Conservation (phyloP, 2,888 invertebrate species). For the Osedax fenrisi region DNA sequence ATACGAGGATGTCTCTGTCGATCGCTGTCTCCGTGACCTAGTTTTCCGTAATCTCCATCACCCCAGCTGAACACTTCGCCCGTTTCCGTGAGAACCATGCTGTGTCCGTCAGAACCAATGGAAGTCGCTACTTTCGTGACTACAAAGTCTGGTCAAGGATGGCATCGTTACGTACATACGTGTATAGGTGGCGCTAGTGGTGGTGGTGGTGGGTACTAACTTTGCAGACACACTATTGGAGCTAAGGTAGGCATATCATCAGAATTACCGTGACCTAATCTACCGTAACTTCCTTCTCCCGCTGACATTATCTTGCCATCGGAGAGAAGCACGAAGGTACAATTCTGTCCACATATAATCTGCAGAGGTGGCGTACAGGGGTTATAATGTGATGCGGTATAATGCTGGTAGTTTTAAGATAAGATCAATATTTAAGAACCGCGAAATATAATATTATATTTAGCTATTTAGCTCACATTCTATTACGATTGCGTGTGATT, state of each 20-base stretch:
- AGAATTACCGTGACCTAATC: constrained; percentile 59
- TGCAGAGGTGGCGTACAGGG: constrained; percentile 41
- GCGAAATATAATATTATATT: too few species aligned
- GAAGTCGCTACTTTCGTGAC: constrained; percentile 59
- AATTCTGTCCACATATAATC: constrained; percentile 60
- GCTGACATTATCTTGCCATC: constrained; percentile 59
- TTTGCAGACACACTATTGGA: constrained; percentile 57
- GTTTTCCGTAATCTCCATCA: constrained; percentile 60
- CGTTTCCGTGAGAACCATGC: constrained; percentile 58
- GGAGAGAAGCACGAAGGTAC: constrained; percentile 58
- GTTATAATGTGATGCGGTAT: too few species aligned
- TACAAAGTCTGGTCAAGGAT: constrained; percentile 53
- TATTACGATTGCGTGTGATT: too few species aligned
- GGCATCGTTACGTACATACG: background rate
- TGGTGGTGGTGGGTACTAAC: constrained; percentile 34
- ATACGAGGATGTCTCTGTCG: constrained; percentile 58
- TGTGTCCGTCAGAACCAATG: constrained; percentile 60
- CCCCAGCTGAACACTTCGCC: constrained; percentile 62
- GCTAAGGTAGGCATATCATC: constrained; percentile 57
- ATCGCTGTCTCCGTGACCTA: constrained; percentile 60
- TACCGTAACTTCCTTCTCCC: constrained; percentile 60
- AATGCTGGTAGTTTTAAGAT: too few species aligned
- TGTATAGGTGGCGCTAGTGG: background rate
- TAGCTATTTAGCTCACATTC: too few species aligned
- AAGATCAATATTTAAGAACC: too few species aligned